These are phyloP conservation scores for Heterotis niloticus DNA, from an alignment of 2,113 vertebrate genomes.

Conservation along the genomic window DNA sequence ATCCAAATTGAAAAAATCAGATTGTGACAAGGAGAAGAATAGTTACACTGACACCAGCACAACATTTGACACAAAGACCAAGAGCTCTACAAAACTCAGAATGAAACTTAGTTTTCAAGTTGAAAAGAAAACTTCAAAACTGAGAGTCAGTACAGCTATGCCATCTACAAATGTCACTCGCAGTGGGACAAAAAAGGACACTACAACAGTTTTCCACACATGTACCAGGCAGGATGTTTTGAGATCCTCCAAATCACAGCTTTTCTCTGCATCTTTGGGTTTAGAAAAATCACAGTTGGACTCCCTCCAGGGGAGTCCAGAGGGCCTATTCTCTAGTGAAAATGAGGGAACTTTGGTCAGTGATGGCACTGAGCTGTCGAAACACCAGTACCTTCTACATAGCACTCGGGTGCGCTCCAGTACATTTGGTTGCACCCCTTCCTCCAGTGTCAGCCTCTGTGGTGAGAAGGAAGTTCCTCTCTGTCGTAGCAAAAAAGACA, in stretches of 20 bases:
- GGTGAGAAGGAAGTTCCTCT: slow-evolving; percentile 90
- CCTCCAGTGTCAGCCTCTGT: slow-evolving; percentile 91
- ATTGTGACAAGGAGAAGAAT: slow-evolving; percentile 61
- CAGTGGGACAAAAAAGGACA: slow-evolving; percentile 53
- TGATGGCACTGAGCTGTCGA: slow-evolving; percentile 76
- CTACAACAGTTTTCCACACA: slow-evolving; percentile 51
- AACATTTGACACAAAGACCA: slow-evolving; percentile 52
- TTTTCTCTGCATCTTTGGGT: slow-evolving; percentile 62
- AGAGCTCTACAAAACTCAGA: slow-evolving; percentile 50
- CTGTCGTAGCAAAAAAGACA: slow-evolving; percentile 69
- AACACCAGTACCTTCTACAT: slow-evolving; percentile 87
- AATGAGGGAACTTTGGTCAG: slow-evolving; percentile 57
- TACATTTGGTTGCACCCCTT: slow-evolving; percentile 92
- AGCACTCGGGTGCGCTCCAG: slow-evolving; percentile 94
- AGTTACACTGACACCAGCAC: slow-evolving; percentile 55
- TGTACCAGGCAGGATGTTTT: slow-evolving; percentile 48
- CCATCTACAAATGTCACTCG: slow-evolving; percentile 72
- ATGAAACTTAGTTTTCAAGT: slow-evolving; percentile 58
- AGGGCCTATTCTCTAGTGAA: slow-evolving; percentile 51
- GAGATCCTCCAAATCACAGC: slow-evolving; percentile 44
- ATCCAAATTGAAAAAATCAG: slow-evolving; percentile 56
- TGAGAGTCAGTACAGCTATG: slow-evolving; percentile 66
- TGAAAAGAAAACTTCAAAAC: slow-evolving; percentile 64
- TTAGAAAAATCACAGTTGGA: slow-evolving; percentile 67
- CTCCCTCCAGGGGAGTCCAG: slow-evolving; percentile 38